phyloP scores from a whole-genome alignment of 2,888 invertebrate species.

The Latheticus oryzae region DNA sequence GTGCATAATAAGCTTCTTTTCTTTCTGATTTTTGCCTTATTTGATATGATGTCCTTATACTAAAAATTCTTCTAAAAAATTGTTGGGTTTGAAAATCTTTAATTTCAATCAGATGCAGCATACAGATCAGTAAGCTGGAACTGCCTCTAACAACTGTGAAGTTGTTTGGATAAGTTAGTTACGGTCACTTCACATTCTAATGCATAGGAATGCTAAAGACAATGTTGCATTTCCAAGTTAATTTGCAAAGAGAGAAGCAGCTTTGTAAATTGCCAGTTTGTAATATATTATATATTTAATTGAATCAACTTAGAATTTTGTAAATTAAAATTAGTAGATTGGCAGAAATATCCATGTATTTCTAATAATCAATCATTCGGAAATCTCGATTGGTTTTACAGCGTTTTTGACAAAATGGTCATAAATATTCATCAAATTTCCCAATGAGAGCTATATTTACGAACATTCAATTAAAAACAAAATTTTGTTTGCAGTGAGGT shows the following conservation, averaged over 20 bases:
- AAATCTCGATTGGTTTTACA: conserved; percentile 18
- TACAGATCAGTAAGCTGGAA: conserved; percentile 27
- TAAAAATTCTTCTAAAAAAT: no score
- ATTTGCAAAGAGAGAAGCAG: conserved; percentile 22
- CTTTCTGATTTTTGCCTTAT: no score
- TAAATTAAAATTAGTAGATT: no score
- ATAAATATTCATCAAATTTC: conserved; percentile 25
- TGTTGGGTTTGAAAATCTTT: no score
- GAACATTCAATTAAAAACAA: conserved; percentile 18
- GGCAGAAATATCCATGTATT: no score
- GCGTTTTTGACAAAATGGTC: conserved; percentile 7
- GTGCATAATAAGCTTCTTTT: no score
- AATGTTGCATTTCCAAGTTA: conserved; percentile 39
- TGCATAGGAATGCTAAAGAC: conserved; percentile 43
- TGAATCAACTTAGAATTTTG: neutral
- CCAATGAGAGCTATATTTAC: conserved; percentile 13
- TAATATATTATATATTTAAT: conserved; percentile 2
- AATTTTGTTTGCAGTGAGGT: conserved; percentile 8
- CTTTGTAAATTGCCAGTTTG: neutral
- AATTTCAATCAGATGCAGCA: no score
- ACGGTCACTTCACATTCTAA: conserved; percentile 41
- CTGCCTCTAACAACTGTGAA: conserved; percentile 43
- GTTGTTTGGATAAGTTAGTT: conserved; percentile 42
- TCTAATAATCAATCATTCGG: conserved; percentile 23
- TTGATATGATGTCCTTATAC: no score